Evolutionary conservation across 1,140 invertebrate species (phyloP).

Genomic region (Oedothorax gibbosus): DNA sequence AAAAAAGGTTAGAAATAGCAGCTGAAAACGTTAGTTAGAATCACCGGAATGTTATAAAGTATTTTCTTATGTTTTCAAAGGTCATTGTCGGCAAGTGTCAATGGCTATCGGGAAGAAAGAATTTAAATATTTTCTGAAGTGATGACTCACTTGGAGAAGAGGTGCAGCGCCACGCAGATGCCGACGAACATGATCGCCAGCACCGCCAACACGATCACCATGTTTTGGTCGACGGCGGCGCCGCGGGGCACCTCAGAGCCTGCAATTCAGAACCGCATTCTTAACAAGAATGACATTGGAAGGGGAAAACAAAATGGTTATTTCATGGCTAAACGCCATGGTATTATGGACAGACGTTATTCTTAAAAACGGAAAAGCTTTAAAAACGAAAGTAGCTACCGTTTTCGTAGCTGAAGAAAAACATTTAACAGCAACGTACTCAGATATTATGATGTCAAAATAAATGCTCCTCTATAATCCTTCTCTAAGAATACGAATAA

Average conservation of each 20-base stretch:
- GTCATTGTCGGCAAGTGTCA: too few species aligned
- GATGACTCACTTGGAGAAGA: conserved; percentile 88
- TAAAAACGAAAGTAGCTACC: neutral
- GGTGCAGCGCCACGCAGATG: conserved; percentile 89
- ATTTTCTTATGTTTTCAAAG: too few species aligned
- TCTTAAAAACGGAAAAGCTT: neutral
- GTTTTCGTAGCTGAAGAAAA: too few species aligned
- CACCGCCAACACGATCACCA: conserved; percentile 89
- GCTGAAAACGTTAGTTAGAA: too few species aligned
- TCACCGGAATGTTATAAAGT: too few species aligned
- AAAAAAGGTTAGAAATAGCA: too few species aligned
- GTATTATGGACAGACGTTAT: neutral
- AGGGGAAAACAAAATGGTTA: neutral
- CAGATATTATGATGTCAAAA: neutral
- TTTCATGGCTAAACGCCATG: neutral
- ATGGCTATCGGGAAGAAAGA: neutral
- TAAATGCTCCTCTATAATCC: neutral
- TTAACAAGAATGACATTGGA: neutral
- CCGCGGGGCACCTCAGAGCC: neutral
- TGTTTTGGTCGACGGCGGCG: conserved; percentile 79
- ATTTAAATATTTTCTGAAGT: neutral
- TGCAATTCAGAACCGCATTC: neutral
- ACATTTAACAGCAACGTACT: too few species aligned
- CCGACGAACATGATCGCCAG: conserved; percentile 95
- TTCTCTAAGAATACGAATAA: neutral